phyloP scores from a whole-genome alignment of 2,113 vertebrate species.

The Spilogale gracilis region DNA sequence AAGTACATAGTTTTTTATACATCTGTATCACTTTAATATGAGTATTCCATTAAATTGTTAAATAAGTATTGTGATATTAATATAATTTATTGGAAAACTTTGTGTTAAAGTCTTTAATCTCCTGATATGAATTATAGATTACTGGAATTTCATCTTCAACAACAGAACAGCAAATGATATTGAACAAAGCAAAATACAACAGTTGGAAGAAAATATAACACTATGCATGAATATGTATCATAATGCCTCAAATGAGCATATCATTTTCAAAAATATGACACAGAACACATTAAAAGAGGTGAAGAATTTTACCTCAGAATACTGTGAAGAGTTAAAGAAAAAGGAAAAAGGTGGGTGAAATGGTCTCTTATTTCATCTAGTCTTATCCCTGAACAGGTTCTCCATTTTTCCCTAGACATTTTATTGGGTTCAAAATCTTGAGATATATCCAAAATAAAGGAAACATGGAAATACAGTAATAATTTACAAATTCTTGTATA shows the following conservation, averaged over 20 bases:
- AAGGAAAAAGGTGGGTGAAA: neutral
- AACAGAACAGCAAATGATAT: neutral
- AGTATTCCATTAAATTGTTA: neutral
- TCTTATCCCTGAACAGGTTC: neutral
- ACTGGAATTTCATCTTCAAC: neutral
- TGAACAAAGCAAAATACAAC: neutral
- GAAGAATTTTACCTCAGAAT: neutral
- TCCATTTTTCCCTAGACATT: neutral
- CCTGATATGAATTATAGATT: neutral
- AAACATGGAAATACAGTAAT: neutral
- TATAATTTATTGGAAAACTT: neutral
- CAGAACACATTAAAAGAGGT: neutral
- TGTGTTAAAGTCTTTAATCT: neutral
- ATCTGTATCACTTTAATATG: neutral
- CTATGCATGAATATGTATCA: neutral
- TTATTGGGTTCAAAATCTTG: neutral
- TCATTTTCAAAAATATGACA: neutral
- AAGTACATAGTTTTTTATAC: neutral
- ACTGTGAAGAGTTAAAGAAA: neutral
- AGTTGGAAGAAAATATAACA: neutral
- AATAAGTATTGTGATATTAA: neutral
- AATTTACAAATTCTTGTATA: neutral
- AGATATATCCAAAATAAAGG: neutral
- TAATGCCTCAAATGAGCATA: neutral
- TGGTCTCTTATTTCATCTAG: neutral